phyloP scores from a whole-genome alignment of 2,888 invertebrate genomes.

The Julus scandinavius region DNA sequence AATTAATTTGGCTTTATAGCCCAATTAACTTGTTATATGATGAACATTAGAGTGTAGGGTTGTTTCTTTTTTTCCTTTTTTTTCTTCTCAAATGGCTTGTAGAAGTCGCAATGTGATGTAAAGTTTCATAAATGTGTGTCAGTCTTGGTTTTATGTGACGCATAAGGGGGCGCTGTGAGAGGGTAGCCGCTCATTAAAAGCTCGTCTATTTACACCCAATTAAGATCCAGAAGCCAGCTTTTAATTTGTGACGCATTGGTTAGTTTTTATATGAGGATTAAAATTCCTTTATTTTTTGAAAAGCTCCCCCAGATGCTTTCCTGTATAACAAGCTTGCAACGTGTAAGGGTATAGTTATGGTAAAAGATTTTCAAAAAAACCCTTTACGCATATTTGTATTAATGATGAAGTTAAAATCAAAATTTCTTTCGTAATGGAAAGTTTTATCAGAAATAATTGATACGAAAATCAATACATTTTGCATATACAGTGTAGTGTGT shows the following conservation, averaged over 20 bases:
- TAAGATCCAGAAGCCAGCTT: background rate
- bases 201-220: conserved; percentile 30
- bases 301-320: background rate
- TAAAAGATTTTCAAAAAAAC: no score
- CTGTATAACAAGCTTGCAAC: background rate
- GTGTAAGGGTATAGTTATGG: background rate
- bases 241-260: background rate
- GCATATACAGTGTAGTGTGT: no score
- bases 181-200: background rate
- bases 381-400: no score
- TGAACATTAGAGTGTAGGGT: conserved; percentile 15
- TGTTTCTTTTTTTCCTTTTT: background rate
- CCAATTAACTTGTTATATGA: conserved; percentile 35
- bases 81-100: background rate
- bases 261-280: background rate
- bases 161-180: background rate
- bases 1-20: conserved; percentile 14
- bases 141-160: background rate
- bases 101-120: background rate
- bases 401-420: no score
- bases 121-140: background rate
- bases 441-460: no score
- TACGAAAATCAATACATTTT: no score
- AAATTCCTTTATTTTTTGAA: background rate
- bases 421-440: no score